phyloP scores from a whole-genome alignment of 2,888 invertebrate genomes.

The Oegoconia quadripuncta region DNA sequence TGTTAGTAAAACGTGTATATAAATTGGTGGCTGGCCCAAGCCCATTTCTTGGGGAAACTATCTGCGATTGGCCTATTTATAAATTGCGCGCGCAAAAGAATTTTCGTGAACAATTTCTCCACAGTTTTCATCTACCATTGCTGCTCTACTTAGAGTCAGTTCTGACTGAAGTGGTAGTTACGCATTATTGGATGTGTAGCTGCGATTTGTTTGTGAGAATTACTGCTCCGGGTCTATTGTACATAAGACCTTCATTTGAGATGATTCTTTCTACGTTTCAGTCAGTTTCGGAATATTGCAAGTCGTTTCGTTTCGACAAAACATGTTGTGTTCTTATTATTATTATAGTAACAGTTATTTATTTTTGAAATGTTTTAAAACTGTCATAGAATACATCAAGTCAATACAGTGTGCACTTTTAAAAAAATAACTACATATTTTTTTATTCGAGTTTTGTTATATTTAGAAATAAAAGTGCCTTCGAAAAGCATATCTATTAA shows the following conservation, averaged over 20 bases:
- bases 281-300: conserved; percentile 21
- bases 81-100: conserved; percentile 44
- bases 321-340: conserved; percentile 12
- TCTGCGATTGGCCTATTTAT: conserved; percentile 41
- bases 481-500: not conserved
- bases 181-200: not conserved
- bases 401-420: too few relatives aligned
- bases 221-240: not conserved
- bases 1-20: not conserved
- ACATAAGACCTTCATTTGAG: conserved; percentile 8
- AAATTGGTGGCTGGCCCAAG: conserved; percentile 24
- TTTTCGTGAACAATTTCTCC: not conserved
- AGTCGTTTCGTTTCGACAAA: too few relatives aligned
- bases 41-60: conserved; percentile 37
- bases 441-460: too few relatives aligned
- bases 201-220: not conserved
- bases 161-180: not conserved
- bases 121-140: conserved; percentile 16
- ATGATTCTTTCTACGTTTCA: conserved; percentile 19
- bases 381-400: too few relatives aligned
- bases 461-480: not conserved
- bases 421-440: too few relatives aligned
- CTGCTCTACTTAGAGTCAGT: conserved; percentile 11
- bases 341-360: conserved; percentile 13
- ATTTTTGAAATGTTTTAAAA: too few relatives aligned